These are phyloP conservation scores for Epizoanthus scotinus DNA, from an alignment of 92 coral and sea anemone genomes.

Conservation along the genomic window DNA sequence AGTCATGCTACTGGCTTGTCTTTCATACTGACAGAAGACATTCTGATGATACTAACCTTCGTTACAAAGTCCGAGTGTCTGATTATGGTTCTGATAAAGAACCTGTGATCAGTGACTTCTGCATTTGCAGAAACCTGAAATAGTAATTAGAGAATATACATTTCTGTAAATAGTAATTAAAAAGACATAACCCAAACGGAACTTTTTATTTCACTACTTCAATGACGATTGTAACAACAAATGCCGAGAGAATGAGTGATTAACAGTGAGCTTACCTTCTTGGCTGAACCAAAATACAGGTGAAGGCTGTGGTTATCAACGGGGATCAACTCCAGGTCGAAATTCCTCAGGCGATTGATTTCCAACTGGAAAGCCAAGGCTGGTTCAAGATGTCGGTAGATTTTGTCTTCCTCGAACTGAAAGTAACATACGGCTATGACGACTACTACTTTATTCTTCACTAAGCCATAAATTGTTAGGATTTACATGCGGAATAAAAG, in stretches of 20 bases:
- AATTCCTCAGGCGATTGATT: conserved; percentile 88
- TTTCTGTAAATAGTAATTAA: not conserved
- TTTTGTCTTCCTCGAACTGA: conserved; percentile 89
- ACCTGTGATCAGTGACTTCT: conserved; percentile 93
- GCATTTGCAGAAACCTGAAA: conserved; percentile 79
- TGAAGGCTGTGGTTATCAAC: conserved; percentile 93
- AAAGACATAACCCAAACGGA: too few relatives aligned
- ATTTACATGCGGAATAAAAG: too few relatives aligned
- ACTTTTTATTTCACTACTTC: too few relatives aligned
- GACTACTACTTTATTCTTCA: too few relatives aligned
- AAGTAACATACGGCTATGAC: not conserved
- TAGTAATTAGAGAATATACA: not conserved
- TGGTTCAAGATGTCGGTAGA: conserved; percentile 98
- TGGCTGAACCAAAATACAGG: conserved; percentile 90
- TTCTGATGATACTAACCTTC: conserved; percentile 57
- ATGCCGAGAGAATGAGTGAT: too few relatives aligned
- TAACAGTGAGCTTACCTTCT: conserved; percentile 61
- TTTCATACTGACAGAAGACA: not conserved
- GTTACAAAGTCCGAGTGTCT: conserved; percentile 96
- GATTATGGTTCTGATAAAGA: conserved; percentile 90
- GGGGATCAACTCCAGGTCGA: conserved; percentile 86
- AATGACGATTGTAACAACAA: too few relatives aligned
- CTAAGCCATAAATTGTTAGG: too few relatives aligned
- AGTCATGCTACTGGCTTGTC: too few relatives aligned
- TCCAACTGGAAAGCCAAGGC: conserved; percentile 96